Evolutionary conservation across 2,797 vertebrate genomes (phyloP).

Genomic region (Pangasius macronema): DNA sequence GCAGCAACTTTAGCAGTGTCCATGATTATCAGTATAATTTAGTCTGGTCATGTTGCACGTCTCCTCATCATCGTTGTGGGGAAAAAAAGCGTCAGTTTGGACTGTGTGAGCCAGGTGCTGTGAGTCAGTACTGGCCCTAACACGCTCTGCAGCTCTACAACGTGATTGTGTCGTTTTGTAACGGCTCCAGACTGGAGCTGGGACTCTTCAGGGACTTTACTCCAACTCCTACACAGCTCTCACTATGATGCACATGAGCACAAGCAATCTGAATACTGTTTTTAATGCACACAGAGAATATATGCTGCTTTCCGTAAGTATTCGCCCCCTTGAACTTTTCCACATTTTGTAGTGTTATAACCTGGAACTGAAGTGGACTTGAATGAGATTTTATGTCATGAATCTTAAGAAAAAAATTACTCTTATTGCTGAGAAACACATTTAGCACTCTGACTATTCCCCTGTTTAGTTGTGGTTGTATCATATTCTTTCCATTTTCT

Average conservation of each 20-base stretch:
- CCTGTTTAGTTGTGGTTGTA: neutral
- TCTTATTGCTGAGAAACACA: neutral
- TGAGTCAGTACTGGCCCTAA: neutral
- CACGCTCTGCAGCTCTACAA: neutral
- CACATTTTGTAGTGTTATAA: neutral
- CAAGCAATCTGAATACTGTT: slow-evolving; percentile 1
- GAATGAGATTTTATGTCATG: neutral
- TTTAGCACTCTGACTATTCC: too few relatives aligned
- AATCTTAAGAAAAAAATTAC: too few relatives aligned
- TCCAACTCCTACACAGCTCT: slow-evolving; percentile 22
- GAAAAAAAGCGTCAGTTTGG: neutral
- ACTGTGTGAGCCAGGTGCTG: neutral
- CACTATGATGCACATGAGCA: slow-evolving; percentile 10
- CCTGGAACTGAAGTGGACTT: neutral
- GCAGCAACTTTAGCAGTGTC: neutral
- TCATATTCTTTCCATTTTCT: neutral
- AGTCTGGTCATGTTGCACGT: neutral
- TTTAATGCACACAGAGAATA: slow-evolving; percentile 8
- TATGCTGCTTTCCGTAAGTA: neutral
- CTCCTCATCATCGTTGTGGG: neutral
- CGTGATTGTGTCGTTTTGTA: neutral
- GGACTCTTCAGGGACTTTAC: slow-evolving; percentile 3
- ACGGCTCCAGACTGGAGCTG: neutral
- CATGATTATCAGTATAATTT: slow-evolving; percentile 30
- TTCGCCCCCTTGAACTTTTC: neutral